Conservation (phyloP, 2,888 invertebrate species). For the Mythimna impura region DNA sequence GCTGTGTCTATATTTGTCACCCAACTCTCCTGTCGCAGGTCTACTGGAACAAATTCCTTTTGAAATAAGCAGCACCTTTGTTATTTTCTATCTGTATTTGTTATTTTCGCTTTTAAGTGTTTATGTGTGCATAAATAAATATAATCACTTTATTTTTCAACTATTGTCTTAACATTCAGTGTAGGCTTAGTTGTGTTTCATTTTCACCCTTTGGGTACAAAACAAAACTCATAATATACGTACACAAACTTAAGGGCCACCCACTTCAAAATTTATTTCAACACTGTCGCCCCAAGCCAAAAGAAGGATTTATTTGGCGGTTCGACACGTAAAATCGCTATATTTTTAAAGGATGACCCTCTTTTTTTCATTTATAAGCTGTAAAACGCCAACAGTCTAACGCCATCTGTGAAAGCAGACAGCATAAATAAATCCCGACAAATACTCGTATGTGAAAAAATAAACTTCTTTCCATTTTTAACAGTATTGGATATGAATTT, state of each 20-base stretch:
- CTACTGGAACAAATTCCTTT: no score
- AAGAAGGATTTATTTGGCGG: conserved; percentile 18
- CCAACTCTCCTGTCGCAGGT: no score
- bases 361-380: conserved; percentile 1
- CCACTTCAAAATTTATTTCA: conserved; percentile 9
- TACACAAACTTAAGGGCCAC: background rate
- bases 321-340: background rate
- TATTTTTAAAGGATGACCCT: background rate
- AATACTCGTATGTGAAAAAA: background rate
- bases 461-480: background rate
- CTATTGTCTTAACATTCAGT: no score
- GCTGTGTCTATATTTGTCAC: no score
- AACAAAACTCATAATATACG: background rate
- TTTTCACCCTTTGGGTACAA: background rate
- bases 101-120: no score
- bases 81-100: no score
- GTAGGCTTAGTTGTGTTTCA: background rate
- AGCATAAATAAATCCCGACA: background rate
- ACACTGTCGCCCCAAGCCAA: background rate
- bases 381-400: background rate
- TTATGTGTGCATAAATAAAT: no score
- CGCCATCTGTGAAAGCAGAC: background rate
- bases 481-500: background rate
- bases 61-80: no score
- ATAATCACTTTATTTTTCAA: no score